Percentiles rank a stretch among this genome's conserved stretches.
phyloP scores from a whole-genome alignment of 2,888 invertebrate genomes.

The Osedax fenrisi region DNA sequence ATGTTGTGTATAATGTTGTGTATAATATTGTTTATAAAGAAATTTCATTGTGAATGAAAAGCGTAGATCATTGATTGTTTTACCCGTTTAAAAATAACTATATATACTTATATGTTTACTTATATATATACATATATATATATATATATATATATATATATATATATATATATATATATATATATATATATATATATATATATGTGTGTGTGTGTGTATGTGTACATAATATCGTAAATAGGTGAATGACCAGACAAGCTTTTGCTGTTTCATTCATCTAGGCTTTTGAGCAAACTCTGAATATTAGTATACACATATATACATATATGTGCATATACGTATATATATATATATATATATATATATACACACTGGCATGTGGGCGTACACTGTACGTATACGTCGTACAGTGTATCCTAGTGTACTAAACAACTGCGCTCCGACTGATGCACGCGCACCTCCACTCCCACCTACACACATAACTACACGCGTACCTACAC shows the following conservation, averaged over 20 bases:
- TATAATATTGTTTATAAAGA: too few species aligned
- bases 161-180: conserved; percentile 4
- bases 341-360: background rate
- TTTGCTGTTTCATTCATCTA: too few species aligned
- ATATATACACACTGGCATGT: background rate
- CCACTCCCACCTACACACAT: background rate
- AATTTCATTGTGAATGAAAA: too few species aligned
- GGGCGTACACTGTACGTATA: too few species aligned
- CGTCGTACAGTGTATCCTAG: too few species aligned
- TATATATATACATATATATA: background rate
- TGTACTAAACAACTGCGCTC: too few species aligned
- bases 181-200: background rate
- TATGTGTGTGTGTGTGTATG: background rate
- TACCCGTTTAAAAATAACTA: too few species aligned
- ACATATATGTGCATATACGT: background rate
- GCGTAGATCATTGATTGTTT: too few species aligned
- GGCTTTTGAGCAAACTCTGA: background rate
- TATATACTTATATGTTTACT: background rate
- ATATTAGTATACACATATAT: background rate
- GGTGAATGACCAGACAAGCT: background rate
- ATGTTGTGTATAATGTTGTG: too few species aligned
- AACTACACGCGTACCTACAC: background rate
- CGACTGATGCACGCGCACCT: background rate
- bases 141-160: conserved; percentile 11
- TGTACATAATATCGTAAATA: background rate